Base-by-base conservation (phyloP, 2,888 invertebrate species). In the Eupithecia centaureata region DNA sequence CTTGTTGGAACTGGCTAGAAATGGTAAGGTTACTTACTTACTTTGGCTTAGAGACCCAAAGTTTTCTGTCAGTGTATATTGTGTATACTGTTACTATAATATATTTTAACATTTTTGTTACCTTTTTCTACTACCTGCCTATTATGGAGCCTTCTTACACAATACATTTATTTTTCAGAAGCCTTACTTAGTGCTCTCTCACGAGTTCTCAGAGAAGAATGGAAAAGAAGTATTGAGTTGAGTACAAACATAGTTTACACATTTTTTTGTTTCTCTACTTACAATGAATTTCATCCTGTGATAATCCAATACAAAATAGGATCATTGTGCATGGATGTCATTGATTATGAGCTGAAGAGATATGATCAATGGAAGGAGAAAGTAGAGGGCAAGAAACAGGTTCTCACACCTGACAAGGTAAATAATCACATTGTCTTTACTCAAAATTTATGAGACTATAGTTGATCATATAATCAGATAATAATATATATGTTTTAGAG, bases 281-380 rank as follows among this genome's bases (percentile, higher is more conserved):
- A 98, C 86, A 96, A 97, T 79, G 97, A 97, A 83, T 99, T 99
- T 92, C 99, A 99, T 88, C 95, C 96, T 61, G 96, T 99, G 52
- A 97, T 99, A 73, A 95, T 98, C 61, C 98, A 99, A 86, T 98
- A 99, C 87, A 99, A 99, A 94, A 98, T 99, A 84, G 99, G 99
- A 58, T 99, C 99, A 1, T 94, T 99, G 67, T 98, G 98, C 83
- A 98, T 99, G 97, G 98, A 98, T 88, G 97, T 99, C 63, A 96
- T 99, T 74, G 99, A 99, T 83, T 97, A 97, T 91, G 99, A 99
- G 89, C 93, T 99, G 63, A 96, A 97, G 79, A 95, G 99, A 73
- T 98, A 98, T 91, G 98, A 98, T 79, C 96, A 97, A 77, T 99
- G 99, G 98, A 96, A 96, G 82, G 96, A 96, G 75, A 93, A 91